A percentile compares a stretch with the other conserved stretches of the same genome.
Conservation (phyloP, 2,888 invertebrate genomes). For the Heliconius erato region DNA sequence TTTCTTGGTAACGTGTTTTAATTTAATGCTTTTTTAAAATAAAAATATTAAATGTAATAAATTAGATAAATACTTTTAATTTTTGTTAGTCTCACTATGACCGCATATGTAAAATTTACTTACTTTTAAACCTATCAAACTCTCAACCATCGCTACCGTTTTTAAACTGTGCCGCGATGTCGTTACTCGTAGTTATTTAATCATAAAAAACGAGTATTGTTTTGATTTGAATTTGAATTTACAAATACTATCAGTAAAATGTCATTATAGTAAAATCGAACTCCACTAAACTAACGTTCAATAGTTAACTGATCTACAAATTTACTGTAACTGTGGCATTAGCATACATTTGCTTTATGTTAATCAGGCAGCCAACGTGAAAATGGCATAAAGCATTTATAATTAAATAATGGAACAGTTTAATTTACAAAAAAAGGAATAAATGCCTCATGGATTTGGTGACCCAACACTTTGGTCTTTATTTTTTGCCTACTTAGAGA, state of each 20-base stretch:
- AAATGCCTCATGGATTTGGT: neutral
- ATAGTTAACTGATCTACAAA: conserved; percentile 20
- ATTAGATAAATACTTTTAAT: too few relatives aligned
- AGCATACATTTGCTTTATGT: conserved; percentile 18
- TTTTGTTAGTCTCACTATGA: too few relatives aligned
- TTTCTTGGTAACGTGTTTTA: neutral
- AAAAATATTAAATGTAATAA: neutral
- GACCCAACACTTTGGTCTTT: neutral
- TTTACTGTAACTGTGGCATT: conserved; percentile 10
- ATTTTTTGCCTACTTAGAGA: neutral
- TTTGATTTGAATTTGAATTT: neutral
- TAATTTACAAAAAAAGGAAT: neutral
- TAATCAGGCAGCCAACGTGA: neutral
- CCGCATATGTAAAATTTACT: too few relatives aligned
- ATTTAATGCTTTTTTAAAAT: neutral
- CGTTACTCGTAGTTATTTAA: too few relatives aligned
- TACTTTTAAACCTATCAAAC: too few relatives aligned
- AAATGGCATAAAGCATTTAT: neutral
- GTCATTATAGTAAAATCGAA: neutral
- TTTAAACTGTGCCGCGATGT: too few relatives aligned
- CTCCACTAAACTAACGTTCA: neutral
- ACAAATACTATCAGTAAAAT: neutral
- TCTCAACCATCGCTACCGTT: too few relatives aligned
- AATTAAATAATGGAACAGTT: neutral
- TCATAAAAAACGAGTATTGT: neutral